A percentile compares a stretch with the other conserved stretches of the same genome.
phyloP scores from a whole-genome alignment of 2,797 vertebrate genomes.

The Gymnothorax javanicus region DNA sequence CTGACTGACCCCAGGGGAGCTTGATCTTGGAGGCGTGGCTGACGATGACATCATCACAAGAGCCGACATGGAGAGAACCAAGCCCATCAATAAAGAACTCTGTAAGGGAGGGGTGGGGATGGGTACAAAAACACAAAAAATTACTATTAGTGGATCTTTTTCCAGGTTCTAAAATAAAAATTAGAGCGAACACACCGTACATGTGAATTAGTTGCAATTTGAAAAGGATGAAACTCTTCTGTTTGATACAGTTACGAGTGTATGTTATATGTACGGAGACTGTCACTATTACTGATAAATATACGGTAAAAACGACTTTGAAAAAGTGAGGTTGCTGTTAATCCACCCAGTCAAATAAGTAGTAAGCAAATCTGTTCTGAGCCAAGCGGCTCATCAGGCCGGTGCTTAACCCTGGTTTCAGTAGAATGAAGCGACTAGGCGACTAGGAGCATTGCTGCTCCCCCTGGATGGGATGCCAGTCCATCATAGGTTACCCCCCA shows the following conservation, averaged over 20 bases:
- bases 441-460: too few species aligned
- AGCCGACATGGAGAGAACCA: constrained; percentile 87
- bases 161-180: not conserved
- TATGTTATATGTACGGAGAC: not conserved
- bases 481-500: too few species aligned
- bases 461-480: too few species aligned
- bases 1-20: constrained; percentile 77
- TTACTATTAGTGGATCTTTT: not conserved
- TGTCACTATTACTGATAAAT: too few species aligned
- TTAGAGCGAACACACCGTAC: not conserved
- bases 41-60: constrained; percentile 86
- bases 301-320: too few species aligned
- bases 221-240: not conserved
- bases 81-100: constrained; percentile 87
- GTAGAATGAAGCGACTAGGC: too few species aligned
- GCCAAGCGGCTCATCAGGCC: too few species aligned
- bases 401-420: too few species aligned
- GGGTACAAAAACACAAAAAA: not conserved
- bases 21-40: constrained; percentile 81
- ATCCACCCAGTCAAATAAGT: too few species aligned
- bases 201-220: not conserved
- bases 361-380: too few species aligned
- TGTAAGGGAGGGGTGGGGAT: constrained; percentile 35
- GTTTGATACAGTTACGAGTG: not conserved
- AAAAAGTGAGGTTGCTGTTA: too few species aligned